Conservation (phyloP, 2,888 invertebrate species). For the Eudemis profundana region DNA sequence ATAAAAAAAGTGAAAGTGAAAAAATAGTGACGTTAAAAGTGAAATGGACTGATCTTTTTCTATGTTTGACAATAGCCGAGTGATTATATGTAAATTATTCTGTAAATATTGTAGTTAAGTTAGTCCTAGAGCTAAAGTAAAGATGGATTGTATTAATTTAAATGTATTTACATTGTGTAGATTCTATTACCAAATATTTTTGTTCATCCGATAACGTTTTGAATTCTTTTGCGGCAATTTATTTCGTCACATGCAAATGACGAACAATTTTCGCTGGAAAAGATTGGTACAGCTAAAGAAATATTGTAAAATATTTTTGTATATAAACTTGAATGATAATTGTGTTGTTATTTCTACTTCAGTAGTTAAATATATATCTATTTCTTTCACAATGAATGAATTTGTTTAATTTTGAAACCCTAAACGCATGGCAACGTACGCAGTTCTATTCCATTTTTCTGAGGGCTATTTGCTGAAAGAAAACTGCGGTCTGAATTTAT, state of each 20-base stretch:
- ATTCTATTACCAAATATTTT: slow-evolving; percentile 62
- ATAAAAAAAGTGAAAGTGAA: slow-evolving; percentile 1
- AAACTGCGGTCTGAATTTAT: no score
- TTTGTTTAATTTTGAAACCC: slow-evolving; percentile 24
- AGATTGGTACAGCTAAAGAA: slow-evolving; percentile 53
- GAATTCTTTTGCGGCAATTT: slow-evolving; percentile 5
- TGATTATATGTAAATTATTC: slow-evolving; percentile 53
- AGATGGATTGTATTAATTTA: slow-evolving; percentile 44
- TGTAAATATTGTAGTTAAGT: slow-evolving; percentile 52
- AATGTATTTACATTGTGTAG: slow-evolving; percentile 49
- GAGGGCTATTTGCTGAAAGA: no score
- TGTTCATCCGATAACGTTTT: slow-evolving; percentile 47
- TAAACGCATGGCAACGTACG: not conserved
- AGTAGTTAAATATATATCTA: slow-evolving; percentile 74
- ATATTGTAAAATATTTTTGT: slow-evolving; percentile 62
- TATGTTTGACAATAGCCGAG: slow-evolving; percentile 46
- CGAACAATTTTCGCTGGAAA: not conserved
- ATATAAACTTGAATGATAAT: slow-evolving; percentile 61
- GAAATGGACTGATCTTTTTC: slow-evolving; percentile 34
- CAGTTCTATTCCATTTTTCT: no score
- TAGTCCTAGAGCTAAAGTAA: slow-evolving; percentile 20
- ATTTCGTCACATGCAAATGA: not conserved
- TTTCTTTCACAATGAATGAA: slow-evolving; percentile 67
- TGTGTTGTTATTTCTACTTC: slow-evolving; percentile 73
- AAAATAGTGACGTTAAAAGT: slow-evolving; percentile 5